Conservation (phyloP, 64 coral and sea anemone species). For the Hydrozoanthus tunicans region DNA sequence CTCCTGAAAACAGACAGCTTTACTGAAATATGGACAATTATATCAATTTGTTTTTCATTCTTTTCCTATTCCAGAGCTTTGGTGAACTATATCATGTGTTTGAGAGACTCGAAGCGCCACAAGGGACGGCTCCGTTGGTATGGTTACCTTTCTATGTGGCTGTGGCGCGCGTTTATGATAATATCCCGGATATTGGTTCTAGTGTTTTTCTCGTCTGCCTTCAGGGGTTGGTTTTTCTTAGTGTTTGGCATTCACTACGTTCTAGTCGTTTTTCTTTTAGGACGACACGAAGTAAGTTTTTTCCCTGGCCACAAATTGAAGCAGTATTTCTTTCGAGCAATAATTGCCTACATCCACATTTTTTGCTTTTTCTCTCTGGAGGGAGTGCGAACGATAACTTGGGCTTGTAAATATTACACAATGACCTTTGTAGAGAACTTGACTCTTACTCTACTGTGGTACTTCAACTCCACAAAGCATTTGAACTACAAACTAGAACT, state of each 20-base stretch:
- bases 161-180: constrained; percentile 86
- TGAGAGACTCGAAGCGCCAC: constrained; percentile 81
- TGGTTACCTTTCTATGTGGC: constrained; percentile 83
- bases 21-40: constrained; percentile 81
- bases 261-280: constrained; percentile 52
- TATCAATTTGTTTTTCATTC: constrained; percentile 81
- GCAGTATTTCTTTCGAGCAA: constrained; percentile 71
- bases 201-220: constrained; percentile 83
- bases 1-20: constrained; percentile 49
- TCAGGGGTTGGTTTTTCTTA: constrained; percentile 76
- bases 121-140: constrained; percentile 87
- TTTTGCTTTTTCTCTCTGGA: constrained; percentile 86
- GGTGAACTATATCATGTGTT: constrained; percentile 80
- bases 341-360: constrained; percentile 84
- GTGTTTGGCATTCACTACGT: constrained; percentile 62
- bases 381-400: constrained; percentile 57
- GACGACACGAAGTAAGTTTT: constrained; percentile 65
- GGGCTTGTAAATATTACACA: constrained; percentile 76
- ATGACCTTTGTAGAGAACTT: constrained; percentile 65
- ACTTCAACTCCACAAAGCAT: constrained; percentile 53
- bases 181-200: constrained; percentile 80
- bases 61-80: constrained; percentile 86
- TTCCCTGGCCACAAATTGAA: constrained; percentile 63
- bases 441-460: constrained; percentile 76
- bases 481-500: constrained; percentile 68